phyloP scores from a whole-genome alignment of 2,113 vertebrate genomes.

The Psephotus haematonotus region DNA sequence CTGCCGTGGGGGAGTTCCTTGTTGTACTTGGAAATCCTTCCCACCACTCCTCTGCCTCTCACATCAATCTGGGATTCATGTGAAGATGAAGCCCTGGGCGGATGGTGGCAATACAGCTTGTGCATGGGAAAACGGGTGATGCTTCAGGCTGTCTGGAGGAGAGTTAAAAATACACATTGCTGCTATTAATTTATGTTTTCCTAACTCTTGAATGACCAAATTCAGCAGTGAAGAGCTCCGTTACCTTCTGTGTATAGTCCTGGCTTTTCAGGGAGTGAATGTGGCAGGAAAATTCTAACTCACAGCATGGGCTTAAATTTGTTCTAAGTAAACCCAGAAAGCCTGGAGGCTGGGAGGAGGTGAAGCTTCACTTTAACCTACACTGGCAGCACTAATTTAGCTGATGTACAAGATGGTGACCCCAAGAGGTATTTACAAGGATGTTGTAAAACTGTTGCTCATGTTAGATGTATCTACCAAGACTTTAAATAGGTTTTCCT shows the following conservation, averaged over 20 bases:
- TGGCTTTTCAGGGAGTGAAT: not conserved
- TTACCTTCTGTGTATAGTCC: not conserved
- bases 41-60: not conserved
- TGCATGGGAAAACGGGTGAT: not conserved
- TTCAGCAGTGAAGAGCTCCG: not conserved
- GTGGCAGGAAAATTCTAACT: not conserved
- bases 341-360: not conserved
- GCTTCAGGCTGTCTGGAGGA: not conserved
- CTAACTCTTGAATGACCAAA: not conserved
- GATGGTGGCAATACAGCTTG: not conserved
- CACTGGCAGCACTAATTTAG: not conserved
- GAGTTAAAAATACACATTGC: not conserved
- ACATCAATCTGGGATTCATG: rapidly evolving
- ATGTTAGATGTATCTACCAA: not conserved
- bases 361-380: not conserved
- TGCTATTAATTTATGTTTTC: not conserved
- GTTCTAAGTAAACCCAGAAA: not conserved
- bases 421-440: not conserved
- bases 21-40: not conserved
- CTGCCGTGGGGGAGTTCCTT: not conserved
- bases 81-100: not conserved
- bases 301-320: not conserved
- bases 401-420: not conserved
- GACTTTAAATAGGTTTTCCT: not conserved
- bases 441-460: not conserved